Evolutionary conservation across 2,113 vertebrate species (phyloP), one percentile per base, ranked within the genome.

Genomic region (Aphelocoma coerulescens): DNA sequence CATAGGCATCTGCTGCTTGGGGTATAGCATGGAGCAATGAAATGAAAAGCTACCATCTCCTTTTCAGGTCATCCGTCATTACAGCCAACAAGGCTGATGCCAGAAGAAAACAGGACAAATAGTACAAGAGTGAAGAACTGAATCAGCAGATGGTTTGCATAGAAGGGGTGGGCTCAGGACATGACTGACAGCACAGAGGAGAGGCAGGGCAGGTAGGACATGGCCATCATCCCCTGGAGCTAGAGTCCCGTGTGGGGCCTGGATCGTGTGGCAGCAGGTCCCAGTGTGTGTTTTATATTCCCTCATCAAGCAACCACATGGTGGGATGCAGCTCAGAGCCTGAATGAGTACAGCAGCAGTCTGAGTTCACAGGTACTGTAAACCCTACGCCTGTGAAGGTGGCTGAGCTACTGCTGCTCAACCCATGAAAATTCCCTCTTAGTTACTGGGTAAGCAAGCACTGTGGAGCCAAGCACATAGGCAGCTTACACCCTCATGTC

Each of bases 91-190:
- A 48, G 62, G 52, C 33, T 52, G 66, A 61, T 43, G 54, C 52
- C 93, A 83, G 58, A 88, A 96, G 58, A 41, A 83, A 86, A 46
- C 3, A 55, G 67, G 58, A 90, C 74, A 90, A 85, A 85, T 7
- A 68, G n/a, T n/a, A 72, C 57, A 83, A 62, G n/a, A 49, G 32
- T 33, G 32, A 65, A 89, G 69, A 85, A 88, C 13, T 41, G 59
- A 82, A 77, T 54, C 65, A 75, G 37, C 73, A 96, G 69, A 81
- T 35, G 35, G 59, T 93, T 62, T 73, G 51, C 23, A 76, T 3
- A 90, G 59, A 80, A 88, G 23, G 90, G 26, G 7, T 20, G 85
- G 14, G 41, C 37, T 73, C 59, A 68, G 54, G n/a, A 94, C n/a
- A 57, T 1, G 10, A 44, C 57, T 23, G 33, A 85, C 33, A 58